These are phyloP conservation scores for Lasioglossum calceatum DNA, from an alignment of 2,888 invertebrate species.

Conservation along the genomic window DNA sequence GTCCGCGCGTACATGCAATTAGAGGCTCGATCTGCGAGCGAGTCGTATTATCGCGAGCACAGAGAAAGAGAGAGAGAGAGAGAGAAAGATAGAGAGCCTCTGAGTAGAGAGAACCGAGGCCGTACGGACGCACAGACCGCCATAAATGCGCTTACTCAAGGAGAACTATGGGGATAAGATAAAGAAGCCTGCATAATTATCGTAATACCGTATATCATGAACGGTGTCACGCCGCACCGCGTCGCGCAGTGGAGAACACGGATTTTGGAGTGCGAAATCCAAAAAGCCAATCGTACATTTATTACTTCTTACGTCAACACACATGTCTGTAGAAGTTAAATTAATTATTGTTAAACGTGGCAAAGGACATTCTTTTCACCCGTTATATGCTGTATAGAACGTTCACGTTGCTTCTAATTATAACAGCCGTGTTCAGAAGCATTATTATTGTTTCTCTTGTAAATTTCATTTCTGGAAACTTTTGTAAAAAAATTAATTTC, in stretches of 20 bases:
- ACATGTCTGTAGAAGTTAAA: too few species aligned
- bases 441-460: too few species aligned
- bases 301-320: too few species aligned
- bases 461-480: too few species aligned
- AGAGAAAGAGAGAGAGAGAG: neutral
- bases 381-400: too few species aligned
- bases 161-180: slow-evolving; percentile 60
- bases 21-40: slow-evolving; percentile 18
- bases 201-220: slow-evolving; percentile 53
- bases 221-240: slow-evolving; percentile 30
- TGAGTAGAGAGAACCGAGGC: slow-evolving; percentile 10
- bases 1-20: slow-evolving; percentile 34
- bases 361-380: too few species aligned
- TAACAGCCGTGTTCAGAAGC: too few species aligned
- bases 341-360: too few species aligned
- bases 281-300: too few species aligned
- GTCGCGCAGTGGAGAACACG: neutral
- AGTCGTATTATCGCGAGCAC: slow-evolving; percentile 17
- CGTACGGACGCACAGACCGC: slow-evolving; percentile 5
- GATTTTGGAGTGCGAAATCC: too few species aligned
- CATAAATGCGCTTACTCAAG: slow-evolving; percentile 57
- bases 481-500: too few species aligned
- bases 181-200: slow-evolving; percentile 58
- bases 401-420: too few species aligned
- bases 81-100: neutral